Evolutionary conservation across 2,797 vertebrate species (phyloP), one percentile per base, ranked within the genome.

Genomic region (Acipenser oxyrinchus): DNA sequence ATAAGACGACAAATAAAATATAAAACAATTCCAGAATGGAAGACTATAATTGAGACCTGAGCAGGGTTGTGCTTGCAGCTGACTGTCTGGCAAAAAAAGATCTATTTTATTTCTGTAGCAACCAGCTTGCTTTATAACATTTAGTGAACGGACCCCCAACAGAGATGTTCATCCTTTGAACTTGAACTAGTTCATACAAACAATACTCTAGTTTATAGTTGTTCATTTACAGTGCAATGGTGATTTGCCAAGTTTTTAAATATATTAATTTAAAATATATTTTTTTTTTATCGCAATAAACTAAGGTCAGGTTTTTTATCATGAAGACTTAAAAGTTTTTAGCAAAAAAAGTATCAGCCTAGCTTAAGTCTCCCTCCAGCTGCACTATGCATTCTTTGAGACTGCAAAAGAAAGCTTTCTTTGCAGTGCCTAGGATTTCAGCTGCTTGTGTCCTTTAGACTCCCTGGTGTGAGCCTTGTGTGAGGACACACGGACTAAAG

Each of bases 371-470:
- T 83, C 70, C 74, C 76, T 83, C 84, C 87, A 86, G 81, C 83
- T 86, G 85, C 81, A 86, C 84, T 87, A 86, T 84, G 84, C 84
- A 87, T 88, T 88, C 86, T 81, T 77, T 76, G 80, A 74, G 37
- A 37, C 5, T 37, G 74, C 77, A 52, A 66, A 68, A 66, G 76
- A 76, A 74, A 68, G 77, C 68, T 83, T 69, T 77, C 59, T 1
- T 77, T 72, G 75, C 75, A 68, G 48, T 69, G 71, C 76, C 70
- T 74, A 55, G 66, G 62, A 61, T 69, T 15, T 71, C 76, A 77
- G 76, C 74, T 75, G 72, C 63, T 51, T 52, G 65, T 61, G 66
- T 68, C 70, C 68, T 73, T 69, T 59, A 63, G 71, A 70, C 70
- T 72, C 72, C 72, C 74, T 52, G 72, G 72, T 62, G 76, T 61